phyloP scores from a whole-genome alignment of 1,140 invertebrate species.

The Papilio glaucus region DNA sequence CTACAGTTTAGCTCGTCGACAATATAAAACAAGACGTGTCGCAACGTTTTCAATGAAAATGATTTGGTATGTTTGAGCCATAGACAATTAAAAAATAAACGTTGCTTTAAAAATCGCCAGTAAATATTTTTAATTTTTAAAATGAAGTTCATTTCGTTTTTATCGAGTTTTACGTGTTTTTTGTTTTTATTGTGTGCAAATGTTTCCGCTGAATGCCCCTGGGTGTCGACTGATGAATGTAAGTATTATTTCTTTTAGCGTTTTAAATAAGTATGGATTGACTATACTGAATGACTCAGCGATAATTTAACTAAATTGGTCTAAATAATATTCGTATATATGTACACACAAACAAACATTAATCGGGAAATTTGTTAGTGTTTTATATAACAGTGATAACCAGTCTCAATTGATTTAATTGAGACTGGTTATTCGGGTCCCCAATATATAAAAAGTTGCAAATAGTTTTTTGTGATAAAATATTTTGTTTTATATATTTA shows the following conservation, averaged over 20 bases:
- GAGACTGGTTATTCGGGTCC: no score
- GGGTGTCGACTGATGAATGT: conserved; percentile 63
- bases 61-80: not conserved
- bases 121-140: conserved; percentile 23
- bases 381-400: no score
- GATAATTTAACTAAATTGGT: not conserved
- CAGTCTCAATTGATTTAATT: no score
- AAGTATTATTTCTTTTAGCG: conserved; percentile 44
- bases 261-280: conserved; percentile 17
- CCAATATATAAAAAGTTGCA: no score
- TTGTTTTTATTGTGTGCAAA: conserved; percentile 39
- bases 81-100: not conserved
- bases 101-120: not conserved
- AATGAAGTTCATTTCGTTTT: not conserved
- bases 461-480: no score
- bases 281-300: not conserved
- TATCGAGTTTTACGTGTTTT: conserved; percentile 28
- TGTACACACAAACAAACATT: no score
- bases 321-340: no score
- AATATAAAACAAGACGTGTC: conserved; percentile 7
- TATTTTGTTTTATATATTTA: no score
- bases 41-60: not conserved
- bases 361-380: no score
- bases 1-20: conserved; percentile 17
- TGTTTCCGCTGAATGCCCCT: conserved; percentile 37